These are phyloP conservation scores for Xestobium rufovillosum DNA, from an alignment of 2,888 invertebrate species.

Conservation along the genomic window DNA sequence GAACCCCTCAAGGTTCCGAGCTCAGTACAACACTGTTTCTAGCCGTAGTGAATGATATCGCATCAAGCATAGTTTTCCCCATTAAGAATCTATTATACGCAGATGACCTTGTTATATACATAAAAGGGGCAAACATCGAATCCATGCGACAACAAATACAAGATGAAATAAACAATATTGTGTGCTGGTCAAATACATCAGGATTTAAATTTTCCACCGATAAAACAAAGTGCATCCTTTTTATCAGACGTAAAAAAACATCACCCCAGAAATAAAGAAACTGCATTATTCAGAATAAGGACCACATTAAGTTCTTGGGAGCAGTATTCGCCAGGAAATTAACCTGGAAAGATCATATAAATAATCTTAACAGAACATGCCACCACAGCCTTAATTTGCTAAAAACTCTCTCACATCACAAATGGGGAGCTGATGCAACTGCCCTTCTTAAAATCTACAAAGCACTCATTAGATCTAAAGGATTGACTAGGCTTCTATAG, in stretches of 20 bases:
- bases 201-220: conserved; percentile 8
- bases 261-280: conserved; percentile 3
- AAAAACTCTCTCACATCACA: conserved; percentile 14
- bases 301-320: conserved; percentile 8
- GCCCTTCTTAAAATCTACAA: conserved; percentile 13
- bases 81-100: no score
- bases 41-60: no score
- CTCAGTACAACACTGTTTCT: no score
- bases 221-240: conserved; percentile 7
- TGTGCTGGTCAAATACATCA: conserved; percentile 5
- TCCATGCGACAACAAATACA: conserved; percentile 5
- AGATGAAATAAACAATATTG: conserved; percentile 5
- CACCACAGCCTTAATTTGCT: conserved; percentile 17
- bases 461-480: conserved; percentile 17
- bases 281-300: no score
- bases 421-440: conserved; percentile 17
- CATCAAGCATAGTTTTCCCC: no score
- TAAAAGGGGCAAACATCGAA: no score
- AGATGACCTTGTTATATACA: no score
- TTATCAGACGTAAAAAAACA: conserved; percentile 4
- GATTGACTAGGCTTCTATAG: conserved; percentile 25
- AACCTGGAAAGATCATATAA: conserved; percentile 16
- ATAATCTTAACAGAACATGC: conserved; percentile 10
- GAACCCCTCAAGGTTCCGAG: no score
- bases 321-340: conserved; percentile 9